Evolutionary conservation across 2,797 vertebrate species (phyloP).

Genomic region (Chloroceryle inda): DNA sequence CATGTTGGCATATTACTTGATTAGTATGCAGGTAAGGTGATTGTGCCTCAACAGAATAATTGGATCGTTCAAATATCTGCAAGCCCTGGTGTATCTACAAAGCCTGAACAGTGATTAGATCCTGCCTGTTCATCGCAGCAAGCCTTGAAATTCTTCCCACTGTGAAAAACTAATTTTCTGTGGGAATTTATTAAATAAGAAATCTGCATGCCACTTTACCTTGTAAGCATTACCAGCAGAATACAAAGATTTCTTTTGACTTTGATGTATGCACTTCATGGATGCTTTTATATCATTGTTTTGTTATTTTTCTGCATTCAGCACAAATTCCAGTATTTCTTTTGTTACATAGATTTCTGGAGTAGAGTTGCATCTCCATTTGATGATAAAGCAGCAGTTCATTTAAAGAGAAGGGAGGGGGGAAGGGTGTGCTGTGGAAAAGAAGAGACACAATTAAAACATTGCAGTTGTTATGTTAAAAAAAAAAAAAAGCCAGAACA

Average conservation of each 20-base stretch:
- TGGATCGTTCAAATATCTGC: conserved; percentile 86
- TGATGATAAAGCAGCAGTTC: neutral
- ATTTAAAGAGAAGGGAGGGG: neutral
- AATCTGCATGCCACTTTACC: conserved; percentile 86
- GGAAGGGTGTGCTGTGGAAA: neutral
- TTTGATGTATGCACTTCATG: conserved; percentile 78
- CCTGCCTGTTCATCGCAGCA: conserved; percentile 82
- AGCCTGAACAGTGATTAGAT: conserved; percentile 86
- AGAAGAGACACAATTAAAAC: neutral
- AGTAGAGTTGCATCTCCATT: conserved; percentile 9
- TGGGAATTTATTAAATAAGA: conserved; percentile 89
- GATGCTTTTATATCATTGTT: conserved; percentile 64
- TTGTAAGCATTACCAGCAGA: conserved; percentile 77
- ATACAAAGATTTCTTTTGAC: conserved; percentile 81
- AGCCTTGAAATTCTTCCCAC: conserved; percentile 87
- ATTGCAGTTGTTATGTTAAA: neutral
- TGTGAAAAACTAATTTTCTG: conserved; percentile 89
- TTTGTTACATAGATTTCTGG: conserved; percentile 36
- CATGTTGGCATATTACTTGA: conserved; percentile 71
- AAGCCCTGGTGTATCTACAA: conserved; percentile 85
- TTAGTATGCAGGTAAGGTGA: conserved; percentile 85
- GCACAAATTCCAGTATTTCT: conserved; percentile 38
- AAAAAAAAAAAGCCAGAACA: neutral
- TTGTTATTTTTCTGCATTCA: conserved; percentile 53
- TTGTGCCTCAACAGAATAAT: conserved; percentile 84